Base-by-base conservation (phyloP, 2,888 invertebrate genomes). In the Alcis repandata region DNA sequence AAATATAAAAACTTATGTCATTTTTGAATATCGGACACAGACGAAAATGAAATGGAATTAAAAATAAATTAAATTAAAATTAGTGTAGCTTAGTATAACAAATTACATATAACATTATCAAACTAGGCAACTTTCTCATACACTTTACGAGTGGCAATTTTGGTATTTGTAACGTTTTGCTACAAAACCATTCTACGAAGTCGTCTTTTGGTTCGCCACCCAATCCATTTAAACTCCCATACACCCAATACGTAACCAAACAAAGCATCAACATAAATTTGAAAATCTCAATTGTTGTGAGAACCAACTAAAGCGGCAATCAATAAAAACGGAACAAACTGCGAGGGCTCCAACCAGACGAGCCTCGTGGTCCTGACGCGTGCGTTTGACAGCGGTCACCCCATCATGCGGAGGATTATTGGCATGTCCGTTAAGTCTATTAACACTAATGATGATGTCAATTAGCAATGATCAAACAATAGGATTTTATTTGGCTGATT, bases 331-430 rank as follows among this genome's bases (percentile, higher is more conserved):
- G 46, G 48, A 52, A 83, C 81, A 80, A 82, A 77, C 70, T 70
- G 71, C 74, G 79, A 85, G 74, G 78, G 75, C 36, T 32, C 71
- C 76, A 74, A 76, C 73, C 74, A 78, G 81, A 22, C 45, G 7
- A 0, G 0, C 11, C n/a, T n/a, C n/a, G 86, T 43, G 51, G 63
- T 11, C 84, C 74, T 84, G 87, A 82, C 90, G 88, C 89, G 88
- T 91, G 91, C 82, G 74, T 73, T 72, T 86, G 88, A 87, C 88
- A 80, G 69, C 72, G 77, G 75, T 72, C 79, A 69, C 79, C 73
- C 33, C 19, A 13, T 17, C 48, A 36, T 13, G 1, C 36, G 11
- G 77, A 77, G 80, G 78, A 79, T 82, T 80, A 84, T 84, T 79
- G 80, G 76, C 27, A 8, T 58, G 46, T 45, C 41, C 58, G 38